Evolutionary conservation across 2,797 vertebrate genomes (phyloP).

Genomic region (Chloroceryle amazona): DNA sequence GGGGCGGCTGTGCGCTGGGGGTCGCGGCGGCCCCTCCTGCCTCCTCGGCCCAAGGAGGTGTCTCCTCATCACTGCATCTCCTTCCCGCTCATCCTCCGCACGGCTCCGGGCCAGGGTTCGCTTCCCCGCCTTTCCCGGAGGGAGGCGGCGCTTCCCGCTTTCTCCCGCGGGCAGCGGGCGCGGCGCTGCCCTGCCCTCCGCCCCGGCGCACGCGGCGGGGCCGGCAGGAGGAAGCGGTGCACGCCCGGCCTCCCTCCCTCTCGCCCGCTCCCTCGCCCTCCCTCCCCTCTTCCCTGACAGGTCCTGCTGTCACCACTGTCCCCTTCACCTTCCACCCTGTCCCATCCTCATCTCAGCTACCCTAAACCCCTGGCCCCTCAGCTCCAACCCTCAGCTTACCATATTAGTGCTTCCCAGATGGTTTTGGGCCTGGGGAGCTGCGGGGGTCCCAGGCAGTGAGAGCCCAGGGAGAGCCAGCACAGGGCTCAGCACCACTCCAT

Average conservation of each 20-base stretch:
- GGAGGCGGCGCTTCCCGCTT: neutral
- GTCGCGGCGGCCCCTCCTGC: too few relatives aligned
- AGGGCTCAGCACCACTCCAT: fast-evolving
- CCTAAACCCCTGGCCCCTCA: fast-evolving
- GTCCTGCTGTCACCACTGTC: neutral
- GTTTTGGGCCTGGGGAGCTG: neutral
- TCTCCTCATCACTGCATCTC: neutral
- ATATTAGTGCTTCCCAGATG: neutral
- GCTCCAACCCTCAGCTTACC: neutral
- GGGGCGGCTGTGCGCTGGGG: too few relatives aligned
- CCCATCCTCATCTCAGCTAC: too few relatives aligned
- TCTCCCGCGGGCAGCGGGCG: neutral
- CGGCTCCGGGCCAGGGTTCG: neutral
- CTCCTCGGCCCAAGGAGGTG: neutral
- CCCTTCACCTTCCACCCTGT: neutral
- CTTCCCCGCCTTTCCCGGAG: neutral
- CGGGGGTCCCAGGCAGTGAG: neutral
- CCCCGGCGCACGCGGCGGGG: neutral
- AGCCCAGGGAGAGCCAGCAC: fast-evolving
- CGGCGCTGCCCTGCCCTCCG: neutral
- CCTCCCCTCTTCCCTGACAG: neutral
- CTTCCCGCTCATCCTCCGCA: neutral
- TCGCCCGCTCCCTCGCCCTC: neutral
- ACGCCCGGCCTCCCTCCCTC: too few relatives aligned
- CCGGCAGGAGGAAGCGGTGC: neutral